These are phyloP conservation scores for Aurelia sp. DNA, from an alignment of 30 jellyfish, hydroid and myxozoan species.

Conservation along the genomic window DNA sequence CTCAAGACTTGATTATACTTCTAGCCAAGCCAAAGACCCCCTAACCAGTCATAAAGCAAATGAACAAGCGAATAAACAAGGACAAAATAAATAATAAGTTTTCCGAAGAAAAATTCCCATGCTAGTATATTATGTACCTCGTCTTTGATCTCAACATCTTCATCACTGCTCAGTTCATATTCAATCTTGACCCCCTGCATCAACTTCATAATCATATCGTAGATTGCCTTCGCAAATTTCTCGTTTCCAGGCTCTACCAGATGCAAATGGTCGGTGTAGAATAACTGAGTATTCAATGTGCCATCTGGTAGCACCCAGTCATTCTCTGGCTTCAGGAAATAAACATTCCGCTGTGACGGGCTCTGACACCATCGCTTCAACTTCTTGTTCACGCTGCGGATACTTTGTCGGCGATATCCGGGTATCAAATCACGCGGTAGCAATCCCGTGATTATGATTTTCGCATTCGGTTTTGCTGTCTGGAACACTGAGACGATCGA, in stretches of 20 bases:
- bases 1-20: too few species aligned
- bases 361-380: constrained; percentile 80
- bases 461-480: constrained; percentile 97
- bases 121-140: constrained; percentile 11
- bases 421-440: constrained; percentile 88
- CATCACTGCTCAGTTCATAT: constrained; percentile 79
- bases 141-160: constrained; percentile 69
- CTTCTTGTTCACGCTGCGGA: constrained; percentile 82
- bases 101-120: too few species aligned
- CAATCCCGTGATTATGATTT: constrained; percentile 86
- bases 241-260: constrained; percentile 91
- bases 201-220: constrained; percentile 70
- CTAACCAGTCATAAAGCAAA: too few species aligned
- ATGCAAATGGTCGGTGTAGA: constrained; percentile 83
- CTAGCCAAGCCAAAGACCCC: too few species aligned
- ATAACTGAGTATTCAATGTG: constrained; percentile 64
- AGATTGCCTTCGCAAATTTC: constrained; percentile 85
- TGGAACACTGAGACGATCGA: constrained; percentile 88
- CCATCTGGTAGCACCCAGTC: constrained; percentile 94
- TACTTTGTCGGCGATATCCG: constrained; percentile 80
- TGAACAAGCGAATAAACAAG: too few species aligned
- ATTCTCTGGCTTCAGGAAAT: constrained; percentile 88
- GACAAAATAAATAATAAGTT: too few species aligned
- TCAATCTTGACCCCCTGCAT: constrained; percentile 78
- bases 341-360: constrained; percentile 85